Conservation (phyloP, 2,888 invertebrate genomes). For the Parnassius orleans region DNA sequence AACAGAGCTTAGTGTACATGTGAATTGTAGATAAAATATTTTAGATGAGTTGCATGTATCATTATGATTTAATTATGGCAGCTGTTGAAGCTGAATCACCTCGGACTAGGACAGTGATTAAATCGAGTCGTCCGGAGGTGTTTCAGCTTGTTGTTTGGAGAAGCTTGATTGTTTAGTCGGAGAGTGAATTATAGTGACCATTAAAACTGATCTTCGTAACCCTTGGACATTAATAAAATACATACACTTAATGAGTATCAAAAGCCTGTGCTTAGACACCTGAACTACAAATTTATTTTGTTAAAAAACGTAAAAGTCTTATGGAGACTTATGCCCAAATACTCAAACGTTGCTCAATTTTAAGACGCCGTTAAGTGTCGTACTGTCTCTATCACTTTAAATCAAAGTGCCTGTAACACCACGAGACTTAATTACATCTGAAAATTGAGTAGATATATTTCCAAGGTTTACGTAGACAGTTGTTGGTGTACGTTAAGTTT, state of each 20-base stretch:
- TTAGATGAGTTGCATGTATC: slow-evolving; percentile 40
- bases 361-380: too few species aligned
- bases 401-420: too few species aligned
- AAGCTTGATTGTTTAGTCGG: slow-evolving; percentile 10
- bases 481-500: neutral
- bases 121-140: slow-evolving; percentile 18
- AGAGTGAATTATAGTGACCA: neutral
- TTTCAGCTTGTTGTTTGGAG: slow-evolving; percentile 8
- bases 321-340: too few species aligned
- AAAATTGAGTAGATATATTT: neutral
- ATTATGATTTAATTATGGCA: slow-evolving; percentile 26
- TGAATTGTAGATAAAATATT: slow-evolving; percentile 33
- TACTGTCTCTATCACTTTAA: too few species aligned
- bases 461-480: neutral
- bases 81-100: slow-evolving; percentile 25
- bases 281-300: too few species aligned
- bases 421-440: too few species aligned
- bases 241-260: too few species aligned
- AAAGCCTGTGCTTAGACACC: too few species aligned
- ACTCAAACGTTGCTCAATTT: too few species aligned
- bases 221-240: slow-evolving; percentile 4
- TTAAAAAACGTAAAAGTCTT: too few species aligned
- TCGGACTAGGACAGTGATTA: slow-evolving; percentile 22
- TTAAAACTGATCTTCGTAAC: slow-evolving; percentile 3
- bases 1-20: slow-evolving; percentile 29